Evolutionary conservation across 1,140 invertebrate species (phyloP).

Genomic region (Chrysopa pallens): DNA sequence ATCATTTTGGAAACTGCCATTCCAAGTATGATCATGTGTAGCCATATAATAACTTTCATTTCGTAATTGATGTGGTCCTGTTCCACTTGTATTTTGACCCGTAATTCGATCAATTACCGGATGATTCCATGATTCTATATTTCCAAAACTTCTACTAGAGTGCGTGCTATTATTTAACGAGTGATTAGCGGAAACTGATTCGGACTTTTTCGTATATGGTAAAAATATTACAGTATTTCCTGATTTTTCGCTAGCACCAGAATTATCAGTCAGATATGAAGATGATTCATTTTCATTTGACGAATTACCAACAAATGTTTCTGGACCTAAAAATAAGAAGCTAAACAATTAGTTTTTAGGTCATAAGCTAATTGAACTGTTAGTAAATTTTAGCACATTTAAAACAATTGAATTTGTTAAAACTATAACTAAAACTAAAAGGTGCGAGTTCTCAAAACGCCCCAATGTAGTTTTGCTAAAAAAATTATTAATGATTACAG

Average conservation of each 20-base stretch:
- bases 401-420: too few species aligned
- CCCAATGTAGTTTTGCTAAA: too few species aligned
- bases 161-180: background rate
- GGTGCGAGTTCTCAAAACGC: too few species aligned
- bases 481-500: too few species aligned
- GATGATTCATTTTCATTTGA: slow-evolving; percentile 4
- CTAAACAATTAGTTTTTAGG: too few species aligned
- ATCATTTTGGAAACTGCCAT: slow-evolving; percentile 20
- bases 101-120: slow-evolving; percentile 73
- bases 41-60: slow-evolving; percentile 79
- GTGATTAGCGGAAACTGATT: background rate
- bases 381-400: too few species aligned
- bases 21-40: slow-evolving; percentile 35
- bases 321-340: slow-evolving; percentile 7
- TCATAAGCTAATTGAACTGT: too few species aligned
- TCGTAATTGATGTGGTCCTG: slow-evolving; percentile 25
- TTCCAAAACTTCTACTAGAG: slow-evolving; percentile 6
- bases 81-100: slow-evolving; percentile 34
- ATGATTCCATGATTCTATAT: slow-evolving; percentile 32
- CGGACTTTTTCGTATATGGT: slow-evolving; percentile 22
- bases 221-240: slow-evolving; percentile 43
- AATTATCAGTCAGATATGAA: slow-evolving; percentile 18
- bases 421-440: too few species aligned
- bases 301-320: slow-evolving; percentile 11
- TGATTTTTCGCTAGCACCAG: slow-evolving; percentile 34